phyloP scores from a whole-genome alignment of 2,797 vertebrate species.

The Chelon auratus region DNA sequence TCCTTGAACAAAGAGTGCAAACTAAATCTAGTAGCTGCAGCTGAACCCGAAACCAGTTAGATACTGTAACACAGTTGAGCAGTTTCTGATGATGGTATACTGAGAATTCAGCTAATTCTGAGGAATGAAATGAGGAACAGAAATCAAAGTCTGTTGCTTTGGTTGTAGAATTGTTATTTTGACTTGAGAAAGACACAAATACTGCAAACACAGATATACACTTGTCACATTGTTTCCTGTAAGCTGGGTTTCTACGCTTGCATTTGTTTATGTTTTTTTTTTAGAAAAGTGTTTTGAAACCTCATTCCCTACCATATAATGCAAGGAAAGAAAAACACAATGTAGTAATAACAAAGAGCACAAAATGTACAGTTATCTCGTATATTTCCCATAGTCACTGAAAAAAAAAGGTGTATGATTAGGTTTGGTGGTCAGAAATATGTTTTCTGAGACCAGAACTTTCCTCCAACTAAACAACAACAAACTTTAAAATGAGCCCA shows the following conservation, averaged over 20 bases:
- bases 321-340: constrained; percentile 6
- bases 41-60: background rate
- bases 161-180: background rate
- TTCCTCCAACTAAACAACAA: background rate
- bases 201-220: background rate
- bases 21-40: background rate
- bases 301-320: background rate
- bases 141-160: background rate
- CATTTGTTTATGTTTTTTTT: background rate
- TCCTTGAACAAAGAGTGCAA: background rate
- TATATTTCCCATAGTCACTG: background rate
- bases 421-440: background rate
- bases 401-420: constrained; percentile 14
- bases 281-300: background rate
- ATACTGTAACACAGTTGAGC: background rate
- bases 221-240: background rate
- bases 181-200: background rate
- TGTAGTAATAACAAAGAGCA: constrained; percentile 13
- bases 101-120: background rate
- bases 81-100: background rate
- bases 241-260: background rate
- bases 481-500: background rate
- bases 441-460: constrained; percentile 10
- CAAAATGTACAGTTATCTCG: constrained; percentile 17
- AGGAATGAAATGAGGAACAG: constrained; percentile 5